phyloP scores from a whole-genome alignment of 37 sponge, comb jelly and placozoan genomes.

The Cladorhizidae sp. region DNA sequence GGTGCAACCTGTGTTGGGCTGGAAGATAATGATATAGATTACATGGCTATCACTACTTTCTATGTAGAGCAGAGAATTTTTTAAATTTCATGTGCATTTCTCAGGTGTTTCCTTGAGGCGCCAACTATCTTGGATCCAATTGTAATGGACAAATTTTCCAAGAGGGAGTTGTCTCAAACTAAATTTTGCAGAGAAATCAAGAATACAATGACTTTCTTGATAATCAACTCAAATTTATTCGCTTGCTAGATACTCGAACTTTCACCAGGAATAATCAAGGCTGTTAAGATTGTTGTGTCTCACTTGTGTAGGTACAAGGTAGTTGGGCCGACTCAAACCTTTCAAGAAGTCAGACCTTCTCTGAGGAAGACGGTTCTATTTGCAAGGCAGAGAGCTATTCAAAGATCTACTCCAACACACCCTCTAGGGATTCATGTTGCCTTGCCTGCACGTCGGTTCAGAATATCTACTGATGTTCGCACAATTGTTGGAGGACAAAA shows the following conservation, averaged over 20 bases:
- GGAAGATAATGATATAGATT: constrained; percentile 63
- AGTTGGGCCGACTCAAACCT: not conserved
- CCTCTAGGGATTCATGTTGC: constrained; percentile 54
- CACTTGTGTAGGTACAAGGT: constrained; percentile 57
- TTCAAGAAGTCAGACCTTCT: constrained; percentile 7
- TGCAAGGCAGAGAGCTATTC: constrained; percentile 59
- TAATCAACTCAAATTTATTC: too few species aligned
- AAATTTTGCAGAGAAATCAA: constrained; percentile 58
- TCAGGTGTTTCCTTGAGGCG: constrained; percentile 12
- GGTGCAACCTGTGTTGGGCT: constrained; percentile 50
- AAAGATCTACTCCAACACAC: constrained; percentile 29
- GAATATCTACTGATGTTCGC: constrained; percentile 69
- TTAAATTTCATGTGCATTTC: constrained; percentile 54
- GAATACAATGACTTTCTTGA: too few species aligned
- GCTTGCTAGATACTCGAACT: too few species aligned
- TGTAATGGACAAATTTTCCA: not conserved
- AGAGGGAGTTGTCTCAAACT: not conserved
- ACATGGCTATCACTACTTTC: constrained; percentile 77
- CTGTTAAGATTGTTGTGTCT: constrained; percentile 56
- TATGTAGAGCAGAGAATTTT: constrained; percentile 80
- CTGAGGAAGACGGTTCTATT: constrained; percentile 13
- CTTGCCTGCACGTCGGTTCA: constrained; percentile 66
- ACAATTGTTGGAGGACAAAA: constrained; percentile 69
- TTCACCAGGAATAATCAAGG: too few species aligned
- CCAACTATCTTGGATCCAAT: not conserved